Conservation (phyloP, 1,140 invertebrate genomes). For the Aporrectodea caliginosa region DNA sequence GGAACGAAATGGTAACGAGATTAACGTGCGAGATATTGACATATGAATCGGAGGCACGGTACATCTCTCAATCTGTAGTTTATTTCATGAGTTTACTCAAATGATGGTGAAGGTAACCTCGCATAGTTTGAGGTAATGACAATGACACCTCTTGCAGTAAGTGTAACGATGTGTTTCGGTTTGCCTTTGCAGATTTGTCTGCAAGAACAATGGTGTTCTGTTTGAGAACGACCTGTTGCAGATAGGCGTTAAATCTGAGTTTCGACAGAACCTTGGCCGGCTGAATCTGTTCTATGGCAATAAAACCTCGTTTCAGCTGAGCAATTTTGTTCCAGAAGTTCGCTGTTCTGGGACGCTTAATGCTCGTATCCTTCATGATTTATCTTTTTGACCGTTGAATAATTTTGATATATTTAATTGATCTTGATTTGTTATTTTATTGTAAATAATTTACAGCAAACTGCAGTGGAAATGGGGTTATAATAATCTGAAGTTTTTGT, state of each 20-base stretch:
- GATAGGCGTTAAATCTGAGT: slow-evolving; percentile 95
- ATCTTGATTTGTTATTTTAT: too few relatives aligned
- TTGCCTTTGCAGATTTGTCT: slow-evolving; percentile 71
- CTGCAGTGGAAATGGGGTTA: too few relatives aligned
- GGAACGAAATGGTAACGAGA: too few relatives aligned
- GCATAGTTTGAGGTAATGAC: not conserved
- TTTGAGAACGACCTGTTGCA: slow-evolving; percentile 98
- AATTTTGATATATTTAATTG: too few relatives aligned
- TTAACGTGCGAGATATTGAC: not conserved
- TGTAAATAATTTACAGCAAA: too few relatives aligned
- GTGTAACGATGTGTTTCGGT: not conserved
- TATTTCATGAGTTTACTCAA: not conserved
- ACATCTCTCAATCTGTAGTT: not conserved
- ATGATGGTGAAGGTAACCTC: not conserved
- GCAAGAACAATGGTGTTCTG: slow-evolving; percentile 82
- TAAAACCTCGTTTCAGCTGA: slow-evolving; percentile 79
- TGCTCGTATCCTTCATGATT: slow-evolving; percentile 53
- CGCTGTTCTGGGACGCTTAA: slow-evolving; percentile 70
- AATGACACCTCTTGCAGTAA: not conserved
- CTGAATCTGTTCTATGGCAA: slow-evolving; percentile 97
- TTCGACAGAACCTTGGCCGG: slow-evolving; percentile 85
- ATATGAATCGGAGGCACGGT: not conserved
- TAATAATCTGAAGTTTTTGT: too few relatives aligned
- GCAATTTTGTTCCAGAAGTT: slow-evolving; percentile 64
- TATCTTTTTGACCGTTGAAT: too few relatives aligned